A percentile compares a stretch with the other conserved stretches of the same genome.
phyloP scores from a whole-genome alignment of 53 echinoderm and acorn worm genomes.

The Temnopleurus reevesii region DNA sequence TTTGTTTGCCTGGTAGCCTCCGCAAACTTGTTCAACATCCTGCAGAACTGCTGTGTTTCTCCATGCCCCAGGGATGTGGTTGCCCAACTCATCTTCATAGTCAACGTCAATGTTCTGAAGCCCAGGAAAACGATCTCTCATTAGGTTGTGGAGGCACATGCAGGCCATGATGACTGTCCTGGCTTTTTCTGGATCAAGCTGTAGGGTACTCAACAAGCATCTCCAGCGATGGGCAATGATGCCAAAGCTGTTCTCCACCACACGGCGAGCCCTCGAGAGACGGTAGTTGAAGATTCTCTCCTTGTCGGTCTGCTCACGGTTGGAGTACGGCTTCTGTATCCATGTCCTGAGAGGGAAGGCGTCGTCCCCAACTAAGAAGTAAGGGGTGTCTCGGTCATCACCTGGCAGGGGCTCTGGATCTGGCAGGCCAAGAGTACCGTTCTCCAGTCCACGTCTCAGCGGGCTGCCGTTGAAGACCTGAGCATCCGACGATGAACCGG shows the following conservation, averaged over 20 bases:
- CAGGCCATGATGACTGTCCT: neutral
- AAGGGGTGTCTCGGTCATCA: slow-evolving; percentile 11
- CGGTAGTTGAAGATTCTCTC: slow-evolving; percentile 16
- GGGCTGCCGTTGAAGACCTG: slow-evolving; percentile 57
- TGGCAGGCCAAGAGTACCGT: slow-evolving; percentile 56
- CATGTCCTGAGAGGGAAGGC: neutral
- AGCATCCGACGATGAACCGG: slow-evolving; percentile 51
- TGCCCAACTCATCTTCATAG: neutral
- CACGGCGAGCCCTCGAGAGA: neutral
- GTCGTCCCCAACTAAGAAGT: slow-evolving; percentile 39
- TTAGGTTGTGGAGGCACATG: slow-evolving; percentile 42
- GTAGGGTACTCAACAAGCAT: neutral
- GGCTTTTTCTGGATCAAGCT: neutral
- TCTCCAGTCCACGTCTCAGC: slow-evolving; percentile 13
- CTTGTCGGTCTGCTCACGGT: neutral
- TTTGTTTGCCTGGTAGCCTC: too few species aligned
- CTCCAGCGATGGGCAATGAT: slow-evolving; percentile 25
- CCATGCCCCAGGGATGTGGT: slow-evolving; percentile 13
- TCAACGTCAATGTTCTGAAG: neutral
- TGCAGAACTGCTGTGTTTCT: neutral
- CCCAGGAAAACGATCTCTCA: slow-evolving; percentile 10
- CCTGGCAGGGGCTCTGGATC: slow-evolving; percentile 28
- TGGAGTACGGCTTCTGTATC: neutral
- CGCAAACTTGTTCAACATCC: too few species aligned
- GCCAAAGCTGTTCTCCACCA: too few species aligned